Evolutionary conservation across 2,888 invertebrate genomes (phyloP), one percentile per base, ranked within the genome.

Genomic region (Campaea margaritaria): DNA sequence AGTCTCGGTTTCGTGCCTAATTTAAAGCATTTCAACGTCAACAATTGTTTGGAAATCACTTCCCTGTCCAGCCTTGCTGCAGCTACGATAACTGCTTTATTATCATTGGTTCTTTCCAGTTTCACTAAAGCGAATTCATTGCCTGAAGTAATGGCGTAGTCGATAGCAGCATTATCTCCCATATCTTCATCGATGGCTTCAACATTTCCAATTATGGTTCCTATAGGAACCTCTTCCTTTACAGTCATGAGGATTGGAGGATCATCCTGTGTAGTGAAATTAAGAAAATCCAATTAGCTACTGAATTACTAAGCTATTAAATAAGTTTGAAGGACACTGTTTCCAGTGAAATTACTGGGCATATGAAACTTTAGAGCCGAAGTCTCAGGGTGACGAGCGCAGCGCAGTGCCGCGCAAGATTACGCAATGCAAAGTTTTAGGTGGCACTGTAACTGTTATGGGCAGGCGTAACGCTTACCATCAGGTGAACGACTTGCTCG

Each of bases 121-220:
- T 85, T 87, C 64, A 96, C 94, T 0, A 95, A 79, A 8, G 93
- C 93, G 28, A 94, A 93, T 58, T 96, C 95, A 74, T 96, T 96
- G 0, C 96, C 96, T 75, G 95, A 94, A 93, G 94, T 95, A 13
- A 97, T 96, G 0, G 93, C 87, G 70, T 96, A 96, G 73, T 96
- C 95, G 58, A 96, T 95, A 58, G 94, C 94, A 0, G 96, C 96
- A 79, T 96, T 96, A 10, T 95, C 95, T 3, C 91, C 95, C 10
- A 95, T 93, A 69, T 97, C 97, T 72, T 95, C 95, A 74, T 97
- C 97, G 15, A 95, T 83, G 0, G 96, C 97, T 68, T 94, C 91
- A 11, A 97, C 80, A 47, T 93, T 89, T 0, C 96, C 96, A 10
- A 97, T 94, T 3, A 94, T 86, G 0, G 95, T 94, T 13, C 95